A percentile compares a stretch with the other conserved stretches of the same genome.
These are phyloP conservation scores for Mya arenaria DNA, from an alignment of 1,140 invertebrate genomes.

Conservation along the genomic window DNA sequence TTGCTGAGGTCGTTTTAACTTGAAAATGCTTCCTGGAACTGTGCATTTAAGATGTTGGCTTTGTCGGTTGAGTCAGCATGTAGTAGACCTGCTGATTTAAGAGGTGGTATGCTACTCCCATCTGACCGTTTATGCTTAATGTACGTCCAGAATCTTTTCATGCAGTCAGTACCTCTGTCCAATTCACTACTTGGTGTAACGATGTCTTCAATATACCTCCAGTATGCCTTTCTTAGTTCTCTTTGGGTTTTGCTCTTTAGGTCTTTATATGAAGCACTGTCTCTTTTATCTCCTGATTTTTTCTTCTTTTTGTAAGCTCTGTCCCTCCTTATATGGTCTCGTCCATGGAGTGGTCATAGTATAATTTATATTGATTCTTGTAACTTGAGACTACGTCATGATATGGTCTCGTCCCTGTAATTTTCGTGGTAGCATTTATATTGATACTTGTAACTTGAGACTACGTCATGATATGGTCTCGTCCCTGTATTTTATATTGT, in stretches of 20 bases:
- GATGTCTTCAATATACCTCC: slow-evolving; percentile 45
- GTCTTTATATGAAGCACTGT: slow-evolving; percentile 24
- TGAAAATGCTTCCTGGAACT: too few relatives aligned
- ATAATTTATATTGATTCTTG: too few relatives aligned
- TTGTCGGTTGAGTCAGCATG: slow-evolving; percentile 9
- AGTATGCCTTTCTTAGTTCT: slow-evolving; percentile 31
- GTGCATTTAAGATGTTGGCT: slow-evolving; percentile 40
- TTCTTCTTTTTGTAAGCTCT: not conserved
- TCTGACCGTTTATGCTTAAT: not conserved
- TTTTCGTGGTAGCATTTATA: too few relatives aligned
- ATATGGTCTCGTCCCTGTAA: too few relatives aligned
- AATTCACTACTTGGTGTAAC: slow-evolving; percentile 1
- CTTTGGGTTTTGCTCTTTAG: slow-evolving; percentile 9
- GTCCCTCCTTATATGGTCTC: not conserved
- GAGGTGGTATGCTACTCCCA: not conserved
- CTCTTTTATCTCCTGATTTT: slow-evolving; percentile 1
- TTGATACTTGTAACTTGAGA: too few relatives aligned
- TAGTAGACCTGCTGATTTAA: not conserved
- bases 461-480: too few relatives aligned
- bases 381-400: too few relatives aligned
- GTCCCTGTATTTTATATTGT: too few relatives aligned
- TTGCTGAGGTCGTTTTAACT: too few relatives aligned
- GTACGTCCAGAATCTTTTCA: not conserved
- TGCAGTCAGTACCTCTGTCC: not conserved
- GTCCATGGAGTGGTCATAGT: too few relatives aligned